Evolutionary conservation across 1,140 invertebrate genomes (phyloP), one percentile per base, ranked within the genome.

Genomic region (Mizuhopecten yessoensis): DNA sequence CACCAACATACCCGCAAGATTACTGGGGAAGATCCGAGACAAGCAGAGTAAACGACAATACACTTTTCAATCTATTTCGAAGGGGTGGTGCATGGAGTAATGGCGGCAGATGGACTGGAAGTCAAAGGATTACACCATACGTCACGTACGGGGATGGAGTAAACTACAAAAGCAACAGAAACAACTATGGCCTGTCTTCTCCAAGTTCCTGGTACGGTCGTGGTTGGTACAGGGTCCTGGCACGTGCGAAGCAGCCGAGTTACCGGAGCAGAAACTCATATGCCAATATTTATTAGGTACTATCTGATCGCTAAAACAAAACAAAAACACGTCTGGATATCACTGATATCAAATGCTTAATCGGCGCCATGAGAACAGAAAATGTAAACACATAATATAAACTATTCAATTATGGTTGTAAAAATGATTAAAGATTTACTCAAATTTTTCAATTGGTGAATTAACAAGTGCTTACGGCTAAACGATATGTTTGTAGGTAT

Each of bases 141-240:
- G 57, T 75, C 57, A 75, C 57, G 29, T 75, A 75, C 57, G 11
- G 57, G n/a, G 57, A 75, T n/a, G 57, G 57, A 1, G 57, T 75
- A 1, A 75, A 75, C 57, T 75, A 75, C 57, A 75, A 75, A 75
- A 75, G 23, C 23, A 75, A 75, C 57, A 75, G 57, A 75, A 75
- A 75, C 57, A 75, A 75, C 57, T 75, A 75, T n/a, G 57, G 57
- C 5, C 11, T 75, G 57, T n/a, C 17, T 2, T 17, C 57, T 11
- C 57, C 57, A n/a, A 75, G n/a, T n/a, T 75, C 57, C 23, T 75
- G 57, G 57, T 75, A 75, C 29, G 57, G 57, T 29, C 57, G 57
- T 29, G 57, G 57, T 75, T 75, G 57, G 57, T 75, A 75, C 57
- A 75, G 17, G 9, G 57, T n/a, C 3, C 57, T 75, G n/a, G n/a